These are phyloP conservation scores for Aleiodes alternator DNA, from an alignment of 2,888 invertebrate species.

Conservation along the genomic window DNA sequence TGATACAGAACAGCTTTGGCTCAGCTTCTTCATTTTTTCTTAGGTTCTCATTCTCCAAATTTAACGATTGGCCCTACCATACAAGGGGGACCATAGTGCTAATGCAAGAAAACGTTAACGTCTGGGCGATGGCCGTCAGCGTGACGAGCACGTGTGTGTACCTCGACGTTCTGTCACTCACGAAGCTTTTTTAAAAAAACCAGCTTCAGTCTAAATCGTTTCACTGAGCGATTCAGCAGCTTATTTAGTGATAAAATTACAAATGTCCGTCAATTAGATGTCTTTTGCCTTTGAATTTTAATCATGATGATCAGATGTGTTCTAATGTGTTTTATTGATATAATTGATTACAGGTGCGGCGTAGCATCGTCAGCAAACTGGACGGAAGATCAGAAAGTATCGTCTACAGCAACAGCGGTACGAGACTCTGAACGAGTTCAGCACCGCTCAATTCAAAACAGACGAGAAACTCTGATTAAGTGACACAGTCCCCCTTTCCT, in stretches of 20 bases:
- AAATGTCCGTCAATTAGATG: too few species aligned
- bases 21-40: slow-evolving; percentile 8
- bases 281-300: background rate
- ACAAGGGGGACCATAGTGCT: slow-evolving; percentile 61
- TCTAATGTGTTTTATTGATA: slow-evolving; percentile 8
- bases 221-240: slow-evolving; percentile 56
- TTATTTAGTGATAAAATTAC: slow-evolving; percentile 31
- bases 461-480: slow-evolving; percentile 67
- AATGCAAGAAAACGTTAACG: slow-evolving; percentile 63
- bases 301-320: slow-evolving; percentile 1
- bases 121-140: slow-evolving; percentile 73
- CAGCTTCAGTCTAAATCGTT: slow-evolving; percentile 54
- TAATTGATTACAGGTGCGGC: slow-evolving; percentile 73
- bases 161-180: slow-evolving; percentile 70
- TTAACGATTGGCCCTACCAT: slow-evolving; percentile 73
- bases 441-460: slow-evolving; percentile 63
- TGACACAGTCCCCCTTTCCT: slow-evolving; percentile 56
- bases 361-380: slow-evolving; percentile 73
- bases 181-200: slow-evolving; percentile 46
- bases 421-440: slow-evolving; percentile 68
- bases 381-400: slow-evolving; percentile 71
- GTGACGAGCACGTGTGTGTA: slow-evolving; percentile 74
- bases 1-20: slow-evolving; percentile 48
- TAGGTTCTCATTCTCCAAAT: slow-evolving; percentile 61
- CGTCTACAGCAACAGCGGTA: slow-evolving; percentile 62